Evolutionary conservation across 2,797 vertebrate genomes (phyloP).

Genomic region (Meriones psammophilus): DNA sequence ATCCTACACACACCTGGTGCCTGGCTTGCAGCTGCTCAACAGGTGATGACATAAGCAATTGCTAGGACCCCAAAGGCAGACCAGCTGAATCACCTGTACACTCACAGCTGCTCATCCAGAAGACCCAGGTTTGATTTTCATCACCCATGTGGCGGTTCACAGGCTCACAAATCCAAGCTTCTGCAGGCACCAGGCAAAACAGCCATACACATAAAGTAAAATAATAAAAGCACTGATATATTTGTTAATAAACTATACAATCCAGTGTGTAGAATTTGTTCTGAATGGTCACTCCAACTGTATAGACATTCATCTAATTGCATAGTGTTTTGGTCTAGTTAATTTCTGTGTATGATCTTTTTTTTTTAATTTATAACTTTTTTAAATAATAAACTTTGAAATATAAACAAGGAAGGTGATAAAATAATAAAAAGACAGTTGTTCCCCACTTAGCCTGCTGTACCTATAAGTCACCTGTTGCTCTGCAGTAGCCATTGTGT

Average conservation of each 20-base stretch:
- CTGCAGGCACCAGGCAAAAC: background rate
- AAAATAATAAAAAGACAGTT: background rate
- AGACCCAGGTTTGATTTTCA: background rate
- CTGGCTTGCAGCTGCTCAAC: too few relatives aligned
- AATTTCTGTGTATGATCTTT: background rate
- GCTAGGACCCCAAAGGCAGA: too few relatives aligned
- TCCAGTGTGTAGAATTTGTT: background rate
- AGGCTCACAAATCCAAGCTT: background rate
- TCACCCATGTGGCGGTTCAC: background rate
- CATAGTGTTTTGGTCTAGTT: background rate
- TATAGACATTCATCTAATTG: background rate
- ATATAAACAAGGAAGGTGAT: background rate
- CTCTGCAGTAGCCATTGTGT: background rate
- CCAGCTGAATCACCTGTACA: too few relatives aligned
- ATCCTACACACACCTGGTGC: too few relatives aligned
- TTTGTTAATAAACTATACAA: background rate
- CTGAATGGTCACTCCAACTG: background rate
- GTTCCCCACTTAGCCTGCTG: background rate
- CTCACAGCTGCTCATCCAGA: background rate
- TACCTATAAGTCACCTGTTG: slow-evolving; percentile 26
- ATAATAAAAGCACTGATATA: background rate
- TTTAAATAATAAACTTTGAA: background rate
- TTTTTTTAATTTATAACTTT: background rate
- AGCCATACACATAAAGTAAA: background rate
- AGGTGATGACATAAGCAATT: too few relatives aligned